Base-by-base conservation (phyloP, 2,113 vertebrate genomes). In the Leptobrachium leishanense region DNA sequence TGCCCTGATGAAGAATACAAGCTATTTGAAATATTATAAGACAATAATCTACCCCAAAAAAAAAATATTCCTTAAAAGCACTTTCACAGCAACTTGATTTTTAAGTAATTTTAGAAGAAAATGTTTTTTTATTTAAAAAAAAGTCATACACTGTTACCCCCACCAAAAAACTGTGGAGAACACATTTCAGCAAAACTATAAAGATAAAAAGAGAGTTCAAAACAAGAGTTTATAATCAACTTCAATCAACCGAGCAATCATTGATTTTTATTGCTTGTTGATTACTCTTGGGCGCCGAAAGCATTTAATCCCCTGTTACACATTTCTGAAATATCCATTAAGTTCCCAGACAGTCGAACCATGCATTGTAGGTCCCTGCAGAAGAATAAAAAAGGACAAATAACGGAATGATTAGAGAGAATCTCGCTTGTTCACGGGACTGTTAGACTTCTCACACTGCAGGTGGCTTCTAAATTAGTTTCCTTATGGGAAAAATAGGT, bases 161-260 rank as follows among this genome's bases (percentile, higher is more conserved):
- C 39, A 46, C n/a, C 59, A 31, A 57, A 64, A 74, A 63, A 62
- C 7, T 59, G 8, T 57, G 41, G 11, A 59, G 2, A 69, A 69
- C 8, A 69, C 2, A 31, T 5, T 46, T 5, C 8, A 43, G 11
- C 4, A 5, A 50, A 50, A 50, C 4, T 5, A 50, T 50, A 50
- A 50, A 31, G 20, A 31, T 31, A 31, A 50, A 50, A 50, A 50
- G 46, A 50, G 46, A 50, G 46, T 5, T 31, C 46, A 75, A 75
- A 74, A 74, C 40, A 75, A 75, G 10, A 39, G 44, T 53, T 75
- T 75, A 53, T 67, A 75, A 67, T 75, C 63, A 75, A 75, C 59
- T 64, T 74, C 72, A 44, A 74, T 74, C 72, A 74, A 12, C 10
- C 3, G 43, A 75, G 59, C 73, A 75, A 75, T 75, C 73, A 75